A percentile compares a stretch with the other conserved stretches of the same genome.
phyloP scores from a whole-genome alignment of 2,888 invertebrate genomes.

The Philonicus albiceps region DNA sequence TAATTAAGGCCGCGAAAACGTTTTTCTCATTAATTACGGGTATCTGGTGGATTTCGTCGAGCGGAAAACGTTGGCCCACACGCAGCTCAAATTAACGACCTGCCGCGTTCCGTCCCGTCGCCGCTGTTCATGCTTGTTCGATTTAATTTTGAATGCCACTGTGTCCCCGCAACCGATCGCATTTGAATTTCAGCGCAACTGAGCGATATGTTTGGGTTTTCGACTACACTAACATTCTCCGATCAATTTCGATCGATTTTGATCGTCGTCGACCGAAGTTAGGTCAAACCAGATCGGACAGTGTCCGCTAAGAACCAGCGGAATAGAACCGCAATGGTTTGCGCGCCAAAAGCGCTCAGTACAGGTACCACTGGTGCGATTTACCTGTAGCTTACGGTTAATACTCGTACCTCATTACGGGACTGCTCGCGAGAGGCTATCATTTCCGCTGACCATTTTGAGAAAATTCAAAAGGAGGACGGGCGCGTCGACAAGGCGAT shows the following conservation, averaged over 20 bases:
- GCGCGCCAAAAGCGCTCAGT: not conserved
- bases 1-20: constrained; percentile 19
- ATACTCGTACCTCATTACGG: constrained; percentile 47
- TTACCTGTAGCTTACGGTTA: constrained; percentile 36
- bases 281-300: not conserved
- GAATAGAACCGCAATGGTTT: not conserved
- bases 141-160: not conserved
- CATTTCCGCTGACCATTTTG: constrained; percentile 42
- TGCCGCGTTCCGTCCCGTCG: not conserved
- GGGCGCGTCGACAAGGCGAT: not conserved
- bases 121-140: not conserved
- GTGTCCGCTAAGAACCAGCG: not conserved
- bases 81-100: not conserved
- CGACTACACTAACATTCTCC: not conserved
- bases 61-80: constrained; percentile 2
- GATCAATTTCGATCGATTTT: not conserved
- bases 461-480: not conserved
- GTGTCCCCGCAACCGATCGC: not conserved
- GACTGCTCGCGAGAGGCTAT: constrained; percentile 40
- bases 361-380: not conserved
- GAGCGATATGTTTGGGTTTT: not conserved
- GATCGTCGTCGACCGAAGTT: not conserved
- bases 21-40: not conserved
- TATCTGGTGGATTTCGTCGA: not conserved
- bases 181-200: not conserved